Percentiles rank a stretch among this genome's conserved stretches.
phyloP scores from a whole-genome alignment of 2,888 invertebrate genomes.

The Thysanoteuthis rhombus region DNA sequence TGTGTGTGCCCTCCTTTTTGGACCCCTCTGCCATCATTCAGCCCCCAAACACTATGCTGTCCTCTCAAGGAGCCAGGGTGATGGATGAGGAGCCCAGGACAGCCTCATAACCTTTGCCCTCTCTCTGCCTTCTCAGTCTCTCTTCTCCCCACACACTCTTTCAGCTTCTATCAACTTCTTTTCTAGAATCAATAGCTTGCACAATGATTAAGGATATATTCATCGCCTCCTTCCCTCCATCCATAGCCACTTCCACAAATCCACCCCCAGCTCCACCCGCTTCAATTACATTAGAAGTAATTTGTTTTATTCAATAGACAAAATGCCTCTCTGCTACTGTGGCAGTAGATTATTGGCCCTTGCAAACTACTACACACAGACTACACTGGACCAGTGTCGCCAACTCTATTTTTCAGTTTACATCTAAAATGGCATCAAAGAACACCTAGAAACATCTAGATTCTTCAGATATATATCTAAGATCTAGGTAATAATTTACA shows the following conservation, averaged over 20 bases:
- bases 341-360: background rate
- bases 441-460: too few relatives aligned
- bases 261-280: background rate
- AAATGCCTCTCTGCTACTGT: background rate
- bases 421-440: too few relatives aligned
- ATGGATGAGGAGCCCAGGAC: background rate
- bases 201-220: background rate
- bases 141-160: background rate
- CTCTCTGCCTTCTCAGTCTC: background rate
- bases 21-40: too few relatives aligned
- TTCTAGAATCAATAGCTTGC: background rate
- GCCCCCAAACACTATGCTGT: background rate
- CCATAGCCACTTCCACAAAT: too few relatives aligned
- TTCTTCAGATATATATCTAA: too few relatives aligned
- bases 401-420: too few relatives aligned
- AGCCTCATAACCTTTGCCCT: background rate
- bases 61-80: background rate
- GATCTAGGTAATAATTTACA: too few relatives aligned
- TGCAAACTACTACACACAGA: background rate
- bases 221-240: background rate
- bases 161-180: background rate
- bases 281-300: too few relatives aligned
- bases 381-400: background rate
- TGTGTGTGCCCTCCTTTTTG: background rate
- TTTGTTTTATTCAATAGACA: slow-evolving; percentile 12